A percentile compares a stretch with the other conserved stretches of the same genome.
Evolutionary conservation across 2,888 invertebrate species (phyloP).

Genomic region (Chloroclystis v-ata): DNA sequence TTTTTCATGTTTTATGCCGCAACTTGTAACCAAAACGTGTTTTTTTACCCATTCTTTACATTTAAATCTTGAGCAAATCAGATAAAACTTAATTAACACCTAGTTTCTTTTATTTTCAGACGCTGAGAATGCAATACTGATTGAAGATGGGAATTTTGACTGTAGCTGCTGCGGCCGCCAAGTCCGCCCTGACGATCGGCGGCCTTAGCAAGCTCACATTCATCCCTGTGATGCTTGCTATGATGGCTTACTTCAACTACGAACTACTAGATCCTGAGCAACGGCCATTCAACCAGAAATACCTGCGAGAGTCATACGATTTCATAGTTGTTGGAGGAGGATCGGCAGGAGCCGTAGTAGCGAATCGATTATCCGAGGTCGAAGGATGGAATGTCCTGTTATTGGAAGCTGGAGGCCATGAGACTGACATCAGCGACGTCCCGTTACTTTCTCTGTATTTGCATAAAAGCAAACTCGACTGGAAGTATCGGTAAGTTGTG

Average conservation of each 20-base stretch:
- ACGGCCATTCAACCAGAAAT: constrained; percentile 83
- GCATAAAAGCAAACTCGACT: constrained; percentile 93
- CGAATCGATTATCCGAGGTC: constrained; percentile 87
- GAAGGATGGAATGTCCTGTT: constrained; percentile 87
- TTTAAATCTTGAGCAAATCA: no score
- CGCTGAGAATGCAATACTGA: constrained; percentile 37
- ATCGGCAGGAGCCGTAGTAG: constrained; percentile 90
- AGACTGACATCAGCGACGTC: constrained; percentile 91
- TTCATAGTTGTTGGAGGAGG: constrained; percentile 91
- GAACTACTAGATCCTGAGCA: constrained; percentile 91
- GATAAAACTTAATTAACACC: no score
- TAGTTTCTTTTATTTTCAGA: constrained; percentile 37
- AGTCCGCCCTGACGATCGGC: constrained; percentile 83
- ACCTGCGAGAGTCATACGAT: constrained; percentile 85
- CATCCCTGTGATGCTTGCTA: constrained; percentile 85
- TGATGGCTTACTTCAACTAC: constrained; percentile 89
- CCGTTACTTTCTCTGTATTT: constrained; percentile 91
- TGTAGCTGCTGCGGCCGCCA: constrained; percentile 81
- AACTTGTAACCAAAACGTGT: background rate
- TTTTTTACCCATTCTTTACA: no score
- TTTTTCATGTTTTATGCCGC: background rate
- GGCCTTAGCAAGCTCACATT: constrained; percentile 86
- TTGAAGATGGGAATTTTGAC: constrained; percentile 58
- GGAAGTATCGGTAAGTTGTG: constrained; percentile 86
- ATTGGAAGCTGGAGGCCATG: constrained; percentile 91